Conservation (phyloP, 2,113 vertebrate genomes). For the Condylura cristata region DNA sequence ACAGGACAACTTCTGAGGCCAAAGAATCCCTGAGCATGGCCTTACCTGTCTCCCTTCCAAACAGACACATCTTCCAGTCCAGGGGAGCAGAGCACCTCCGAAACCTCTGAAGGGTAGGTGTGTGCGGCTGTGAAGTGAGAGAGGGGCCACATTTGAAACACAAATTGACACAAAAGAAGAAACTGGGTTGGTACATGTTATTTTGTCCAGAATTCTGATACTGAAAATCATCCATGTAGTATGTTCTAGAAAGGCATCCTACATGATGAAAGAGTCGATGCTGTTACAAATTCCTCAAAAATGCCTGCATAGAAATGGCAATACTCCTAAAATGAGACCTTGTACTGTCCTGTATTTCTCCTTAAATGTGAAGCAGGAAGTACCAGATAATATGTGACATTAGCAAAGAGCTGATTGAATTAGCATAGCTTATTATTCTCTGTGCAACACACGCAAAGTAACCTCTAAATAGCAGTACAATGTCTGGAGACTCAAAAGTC, state of each 20-base stretch:
- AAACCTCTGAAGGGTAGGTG: too few species aligned
- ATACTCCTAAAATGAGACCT: not conserved
- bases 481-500: not conserved
- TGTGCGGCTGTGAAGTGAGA: not conserved
- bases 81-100: not conserved
- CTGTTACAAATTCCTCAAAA: constrained; percentile 39
- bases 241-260: constrained; percentile 33
- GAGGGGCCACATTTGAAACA: not conserved
- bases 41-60: not conserved
- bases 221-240: not conserved
- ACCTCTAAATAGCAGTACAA: not conserved
- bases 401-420: not conserved
- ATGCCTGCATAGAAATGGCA: constrained; percentile 13
- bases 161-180: constrained; percentile 18
- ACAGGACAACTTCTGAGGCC: not conserved
- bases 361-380: constrained; percentile 36
- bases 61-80: not conserved
- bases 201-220: constrained; percentile 25
- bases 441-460: not conserved
- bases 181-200: not conserved
- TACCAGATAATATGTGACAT: not conserved
- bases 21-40: not conserved
- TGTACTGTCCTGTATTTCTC: constrained; percentile 1
- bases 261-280: not conserved
- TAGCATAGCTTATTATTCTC: not conserved